phyloP scores from a whole-genome alignment of 2,797 vertebrate species.

The Liasis olivaceus region DNA sequence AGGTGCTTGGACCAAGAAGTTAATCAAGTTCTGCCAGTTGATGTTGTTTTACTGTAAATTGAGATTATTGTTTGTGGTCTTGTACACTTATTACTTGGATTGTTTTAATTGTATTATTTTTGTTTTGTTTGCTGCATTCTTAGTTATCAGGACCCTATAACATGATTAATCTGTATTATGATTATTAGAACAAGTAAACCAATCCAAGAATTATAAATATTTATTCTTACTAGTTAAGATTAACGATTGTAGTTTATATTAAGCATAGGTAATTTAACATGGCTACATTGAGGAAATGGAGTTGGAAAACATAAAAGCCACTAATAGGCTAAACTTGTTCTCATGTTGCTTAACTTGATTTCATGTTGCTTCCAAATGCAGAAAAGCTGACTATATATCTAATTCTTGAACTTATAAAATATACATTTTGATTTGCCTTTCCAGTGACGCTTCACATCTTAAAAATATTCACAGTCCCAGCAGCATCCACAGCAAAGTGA shows the following conservation, averaged over 20 bases:
- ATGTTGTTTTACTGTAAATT: not conserved
- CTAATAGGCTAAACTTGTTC: not conserved
- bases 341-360: not conserved
- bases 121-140: not conserved
- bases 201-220: not conserved
- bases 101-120: not conserved
- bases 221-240: not conserved
- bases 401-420: no score
- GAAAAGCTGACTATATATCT: not conserved
- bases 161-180: not conserved
- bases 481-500: no score
- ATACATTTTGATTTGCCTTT: not conserved
- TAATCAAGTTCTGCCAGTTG: not conserved
- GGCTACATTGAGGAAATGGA: not conserved
- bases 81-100: not conserved
- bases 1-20: not conserved
- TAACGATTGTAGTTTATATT: not conserved
- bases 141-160: not conserved
- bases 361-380: not conserved
- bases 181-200: not conserved
- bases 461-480: not conserved
- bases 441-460: not conserved
- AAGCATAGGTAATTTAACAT: not conserved
- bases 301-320: not conserved
- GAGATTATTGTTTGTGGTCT: not conserved